Conservation (phyloP, 1,140 invertebrate genomes). For the Papilio xuthus region DNA sequence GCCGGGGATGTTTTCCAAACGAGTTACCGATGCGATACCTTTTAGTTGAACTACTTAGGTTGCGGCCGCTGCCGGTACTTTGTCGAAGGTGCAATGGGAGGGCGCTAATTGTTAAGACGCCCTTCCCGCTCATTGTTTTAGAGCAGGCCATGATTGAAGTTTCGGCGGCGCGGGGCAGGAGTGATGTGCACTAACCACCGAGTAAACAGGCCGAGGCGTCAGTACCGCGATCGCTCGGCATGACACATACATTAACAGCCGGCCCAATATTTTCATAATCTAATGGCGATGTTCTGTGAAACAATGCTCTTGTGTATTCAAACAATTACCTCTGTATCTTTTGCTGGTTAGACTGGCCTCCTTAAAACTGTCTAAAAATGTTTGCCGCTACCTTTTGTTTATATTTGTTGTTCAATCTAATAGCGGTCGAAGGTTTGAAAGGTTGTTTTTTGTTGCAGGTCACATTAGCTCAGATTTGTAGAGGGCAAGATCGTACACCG, state of each 20-base stretch:
- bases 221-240: conserved; percentile 64
- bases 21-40: conserved; percentile 57
- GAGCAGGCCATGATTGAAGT: conserved; percentile 80
- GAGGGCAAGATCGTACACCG: conserved; percentile 83
- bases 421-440: conserved; percentile 53
- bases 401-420: conserved; percentile 53
- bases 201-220: conserved; percentile 66
- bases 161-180: conserved; percentile 68
- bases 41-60: conserved; percentile 72
- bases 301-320: conserved; percentile 77
- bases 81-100: conserved; percentile 69
- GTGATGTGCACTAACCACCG: conserved; percentile 73
- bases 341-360: conserved; percentile 78
- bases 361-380: conserved; percentile 77
- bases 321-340: conserved; percentile 77
- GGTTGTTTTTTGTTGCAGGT: conserved; percentile 83
- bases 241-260: conserved; percentile 80
- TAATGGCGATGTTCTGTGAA: conserved; percentile 81
- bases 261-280: conserved; percentile 82
- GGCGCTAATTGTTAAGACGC: conserved; percentile 78
- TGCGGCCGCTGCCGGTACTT: conserved; percentile 59
- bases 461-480: conserved; percentile 88
- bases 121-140: conserved; percentile 80
- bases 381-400: conserved; percentile 66
- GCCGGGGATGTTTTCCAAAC: conserved; percentile 53